Evolutionary conservation across 2,113 vertebrate genomes (phyloP).

Genomic region (human): GRCh38 chr14:22423501-22424000

Average conservation of each 20-base stretch:
- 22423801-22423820: background rate
- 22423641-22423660: background rate
- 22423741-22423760: background rate
- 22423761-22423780: background rate
- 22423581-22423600: background rate
- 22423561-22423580: background rate
- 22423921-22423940: too few species aligned
- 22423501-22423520: background rate
- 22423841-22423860: background rate
- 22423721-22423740: background rate
- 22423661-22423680: background rate
- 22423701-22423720: background rate
- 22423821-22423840: background rate
- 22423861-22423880: background rate
- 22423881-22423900: background rate
- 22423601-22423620: background rate
- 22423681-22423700: background rate
- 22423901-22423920: too few species aligned
- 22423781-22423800: background rate
- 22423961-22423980: too few species aligned
- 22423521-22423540: accelerated
- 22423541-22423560: background rate
- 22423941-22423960: too few species aligned
- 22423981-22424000: too few species aligned
- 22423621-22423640: background rate